Evolutionary conservation across 2,113 vertebrate genomes (phyloP), one percentile per base, ranked within the genome.

Genomic region (Bothrops jararaca): DNA sequence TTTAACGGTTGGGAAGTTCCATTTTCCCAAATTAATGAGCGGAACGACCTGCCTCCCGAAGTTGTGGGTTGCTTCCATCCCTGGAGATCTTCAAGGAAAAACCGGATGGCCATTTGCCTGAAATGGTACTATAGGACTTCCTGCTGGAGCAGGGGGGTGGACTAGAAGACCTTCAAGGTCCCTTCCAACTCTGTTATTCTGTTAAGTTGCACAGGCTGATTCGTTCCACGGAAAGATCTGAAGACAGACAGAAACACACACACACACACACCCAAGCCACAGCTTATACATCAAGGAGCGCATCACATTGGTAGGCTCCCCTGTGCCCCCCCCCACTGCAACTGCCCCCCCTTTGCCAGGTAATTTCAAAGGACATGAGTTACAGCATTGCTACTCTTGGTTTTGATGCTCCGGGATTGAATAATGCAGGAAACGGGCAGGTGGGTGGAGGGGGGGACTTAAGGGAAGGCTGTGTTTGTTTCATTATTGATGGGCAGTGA

Each of bases 401-500:
- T 95, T 97, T 94, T n/a, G 95, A 96, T 96, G 96, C 29, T 91
- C 96, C 91, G 91, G 88, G 29, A 11, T 95, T 98, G 96, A 97
- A 98, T 98, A 96, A 98, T 97, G 96, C 97, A 97, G 95, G 88
- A 97, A 94, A 93, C 95, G 86, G 95, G 91, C 10, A 10, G 39
- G 86, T 15, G 94, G 95, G 91, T 1, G 9, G 48, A 8, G 8
- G 2, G 54, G 34, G 4, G 4, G 3, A 29, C 89, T 12, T 85
- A 29, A 20, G 85, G 60, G 88, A 93, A 94, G 0, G 12, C 95
- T 42, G 91, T n/a, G 94, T 94, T 96, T 93, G 26, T 93, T 98
- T 93, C 96, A 98, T 98, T 98, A 98, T 98, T 98, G 98, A 98
- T 98, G 97, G 97, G 97, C 90, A 95, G 94, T 96, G 98, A 96